Evolutionary conservation across 2,113 vertebrate species (phyloP).

Genomic region (Oreochromis spilurus): DNA sequence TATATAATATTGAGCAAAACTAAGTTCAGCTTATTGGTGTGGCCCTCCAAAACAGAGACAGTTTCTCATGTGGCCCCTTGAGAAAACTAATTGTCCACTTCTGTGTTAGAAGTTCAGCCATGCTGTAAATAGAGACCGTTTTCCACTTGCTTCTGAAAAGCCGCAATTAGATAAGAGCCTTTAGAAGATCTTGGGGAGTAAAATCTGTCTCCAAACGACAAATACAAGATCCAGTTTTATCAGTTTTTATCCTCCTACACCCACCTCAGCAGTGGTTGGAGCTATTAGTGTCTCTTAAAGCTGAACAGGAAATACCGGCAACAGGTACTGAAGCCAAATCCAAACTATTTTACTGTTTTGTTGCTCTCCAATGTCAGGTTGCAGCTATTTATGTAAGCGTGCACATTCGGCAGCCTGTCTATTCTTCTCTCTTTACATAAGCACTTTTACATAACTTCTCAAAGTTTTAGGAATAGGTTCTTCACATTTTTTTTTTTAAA

Average conservation of each 20-base stretch:
- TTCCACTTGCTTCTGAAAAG: background rate
- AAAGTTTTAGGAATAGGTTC: background rate
- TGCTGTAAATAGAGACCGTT: background rate
- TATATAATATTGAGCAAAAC: background rate
- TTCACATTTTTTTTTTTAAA: background rate
- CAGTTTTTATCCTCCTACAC: background rate
- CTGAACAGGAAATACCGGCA: background rate
- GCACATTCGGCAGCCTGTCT: background rate
- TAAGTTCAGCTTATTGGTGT: background rate
- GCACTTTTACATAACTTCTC: constrained; percentile 20
- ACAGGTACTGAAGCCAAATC: background rate
- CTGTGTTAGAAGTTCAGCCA: background rate
- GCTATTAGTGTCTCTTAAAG: background rate
- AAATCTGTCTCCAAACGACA: background rate
- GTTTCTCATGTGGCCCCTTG: background rate
- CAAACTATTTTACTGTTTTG: background rate
- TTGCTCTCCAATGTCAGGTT: background rate
- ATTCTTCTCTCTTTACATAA: constrained; percentile 43
- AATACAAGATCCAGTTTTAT: background rate
- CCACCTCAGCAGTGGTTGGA: background rate
- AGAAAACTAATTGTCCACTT: background rate
- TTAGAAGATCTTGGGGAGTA: background rate
- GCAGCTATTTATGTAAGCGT: constrained; percentile 35
- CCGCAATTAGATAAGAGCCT: background rate
- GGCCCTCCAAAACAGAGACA: background rate